Evolutionary conservation across 2,797 vertebrate genomes (phyloP), one percentile per base, ranked within the genome.

Genomic region (Arctocebus calabarensis): DNA sequence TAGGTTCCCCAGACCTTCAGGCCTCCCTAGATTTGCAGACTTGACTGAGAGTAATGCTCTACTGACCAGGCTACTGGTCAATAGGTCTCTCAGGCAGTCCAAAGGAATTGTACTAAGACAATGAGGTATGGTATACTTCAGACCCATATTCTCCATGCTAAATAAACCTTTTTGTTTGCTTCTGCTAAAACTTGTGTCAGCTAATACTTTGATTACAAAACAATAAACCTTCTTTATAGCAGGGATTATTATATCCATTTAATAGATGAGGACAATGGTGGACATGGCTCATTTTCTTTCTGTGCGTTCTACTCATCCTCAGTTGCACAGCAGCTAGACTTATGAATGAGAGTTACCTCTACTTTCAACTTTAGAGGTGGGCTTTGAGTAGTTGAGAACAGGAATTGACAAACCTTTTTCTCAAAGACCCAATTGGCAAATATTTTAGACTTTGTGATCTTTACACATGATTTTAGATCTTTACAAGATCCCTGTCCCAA

Each of bases 361-460:
- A 85, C 17, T 88, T 75, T 91, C 48, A 23, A 27, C 52, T 71
- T 52, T 23, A 74, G 40, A 70, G 23, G 3, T 45, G 29, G 19
- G 25, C 25, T 12, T 64, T 37, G 19, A 66, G 79, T 79, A 22
- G 34, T 74, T 14, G 27, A 70, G 59, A 73, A 77, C 29, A 89
- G 25, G 34, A 45, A 19, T 20, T 37, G 23, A 25, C 34, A 92
- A 84, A 79, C 34, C 34, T 87, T 64, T 82, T 88, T 79, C 25
- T 40, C 17, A 90, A n/a, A 59, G 10, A 91, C 9, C 48, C 57
- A 90, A 10, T 79, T 27, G 83, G 66, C 91, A 71, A 95, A 81
- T 52, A 90, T 77, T 88, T 64, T 71, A 84, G 66, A 40, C 48
- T 70, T 92, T 91, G 17, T 13, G 19, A 12, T 61, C 22, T 1